These are phyloP conservation scores for Anoplopoma fimbria DNA, from an alignment of 2,113 vertebrate genomes.

Conservation along the genomic window DNA sequence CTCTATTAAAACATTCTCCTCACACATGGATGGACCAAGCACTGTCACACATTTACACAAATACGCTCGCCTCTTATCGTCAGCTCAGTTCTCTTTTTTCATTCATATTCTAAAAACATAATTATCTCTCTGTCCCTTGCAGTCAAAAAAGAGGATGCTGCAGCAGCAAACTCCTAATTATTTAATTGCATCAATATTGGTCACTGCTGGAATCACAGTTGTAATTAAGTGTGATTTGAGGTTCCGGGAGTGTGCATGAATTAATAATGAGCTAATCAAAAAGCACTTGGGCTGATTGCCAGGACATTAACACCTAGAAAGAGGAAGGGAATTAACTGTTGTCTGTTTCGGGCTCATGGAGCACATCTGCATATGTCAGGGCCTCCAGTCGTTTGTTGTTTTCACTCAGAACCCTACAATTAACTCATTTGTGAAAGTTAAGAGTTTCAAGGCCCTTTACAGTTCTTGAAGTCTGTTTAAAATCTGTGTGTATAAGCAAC, in stretches of 20 bases:
- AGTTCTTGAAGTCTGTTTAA: constrained; percentile 10
- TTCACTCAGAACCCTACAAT: constrained; percentile 44
- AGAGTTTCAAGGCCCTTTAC: constrained; percentile 14
- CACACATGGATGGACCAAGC: neutral
- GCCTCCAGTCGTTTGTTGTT: constrained; percentile 47
- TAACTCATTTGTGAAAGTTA: constrained; percentile 39
- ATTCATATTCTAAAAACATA: constrained; percentile 61
- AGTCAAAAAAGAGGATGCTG: constrained; percentile 51
- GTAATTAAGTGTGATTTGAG: constrained; percentile 84
- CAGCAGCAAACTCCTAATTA: constrained; percentile 73
- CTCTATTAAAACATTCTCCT: constrained; percentile 17
- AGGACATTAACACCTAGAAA: constrained; percentile 70
- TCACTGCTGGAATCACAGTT: constrained; percentile 77
- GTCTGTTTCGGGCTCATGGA: constrained; percentile 49
- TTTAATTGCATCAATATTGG: constrained; percentile 82
- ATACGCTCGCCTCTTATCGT: neutral
- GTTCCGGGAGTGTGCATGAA: constrained; percentile 77
- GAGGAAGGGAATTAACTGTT: constrained; percentile 52
- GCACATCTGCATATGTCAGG: constrained; percentile 59
- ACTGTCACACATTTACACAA: constrained; percentile 16
- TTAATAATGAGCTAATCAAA: constrained; percentile 84
- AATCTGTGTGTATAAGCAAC: constrained; percentile 13
- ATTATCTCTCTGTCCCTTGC: constrained; percentile 30
- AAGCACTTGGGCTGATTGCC: constrained; percentile 80
- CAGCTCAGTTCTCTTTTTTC: constrained; percentile 36